Conservation (phyloP, 2,113 vertebrate species). For the Trematomus loennbergii region DNA sequence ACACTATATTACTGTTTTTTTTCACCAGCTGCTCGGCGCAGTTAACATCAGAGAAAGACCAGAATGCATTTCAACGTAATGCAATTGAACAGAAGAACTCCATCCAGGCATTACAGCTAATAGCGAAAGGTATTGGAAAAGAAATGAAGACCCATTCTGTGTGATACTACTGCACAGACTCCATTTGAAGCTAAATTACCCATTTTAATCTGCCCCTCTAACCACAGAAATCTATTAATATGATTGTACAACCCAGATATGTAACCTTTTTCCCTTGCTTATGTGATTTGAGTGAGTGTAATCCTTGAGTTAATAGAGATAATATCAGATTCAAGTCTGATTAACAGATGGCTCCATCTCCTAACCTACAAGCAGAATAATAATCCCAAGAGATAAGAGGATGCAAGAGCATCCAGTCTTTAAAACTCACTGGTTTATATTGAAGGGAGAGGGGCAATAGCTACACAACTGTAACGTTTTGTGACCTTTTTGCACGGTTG, state of each 20-base stretch:
- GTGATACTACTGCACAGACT: constrained; percentile 54
- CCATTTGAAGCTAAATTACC: constrained; percentile 74
- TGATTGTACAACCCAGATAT: constrained; percentile 54
- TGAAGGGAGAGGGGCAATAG: too few relatives aligned
- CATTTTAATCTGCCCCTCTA: constrained; percentile 63
- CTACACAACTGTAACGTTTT: too few relatives aligned
- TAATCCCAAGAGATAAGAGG: constrained; percentile 43
- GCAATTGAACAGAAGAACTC: constrained; percentile 43
- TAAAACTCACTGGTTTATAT: not conserved
- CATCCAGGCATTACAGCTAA: constrained; percentile 59
- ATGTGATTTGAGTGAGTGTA: constrained; percentile 55
- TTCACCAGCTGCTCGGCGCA: not conserved
- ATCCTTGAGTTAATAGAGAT: constrained; percentile 69
- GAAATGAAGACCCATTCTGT: constrained; percentile 52
- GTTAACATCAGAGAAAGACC: constrained; percentile 43
- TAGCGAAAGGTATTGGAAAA: constrained; percentile 63
- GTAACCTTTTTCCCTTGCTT: constrained; percentile 64
- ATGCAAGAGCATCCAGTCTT: constrained; percentile 38
- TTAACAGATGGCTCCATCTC: constrained; percentile 59
- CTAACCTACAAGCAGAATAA: constrained; percentile 51
- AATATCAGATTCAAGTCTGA: constrained; percentile 65
- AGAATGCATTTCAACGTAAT: constrained; percentile 21
- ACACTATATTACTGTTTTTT: constrained; percentile 20
- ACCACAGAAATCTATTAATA: constrained; percentile 67
- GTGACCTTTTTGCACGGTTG: too few relatives aligned